These are phyloP conservation scores for Microctenopoma lineatum DNA, from an alignment of 2,797 vertebrate genomes.

Conservation along the genomic window DNA sequence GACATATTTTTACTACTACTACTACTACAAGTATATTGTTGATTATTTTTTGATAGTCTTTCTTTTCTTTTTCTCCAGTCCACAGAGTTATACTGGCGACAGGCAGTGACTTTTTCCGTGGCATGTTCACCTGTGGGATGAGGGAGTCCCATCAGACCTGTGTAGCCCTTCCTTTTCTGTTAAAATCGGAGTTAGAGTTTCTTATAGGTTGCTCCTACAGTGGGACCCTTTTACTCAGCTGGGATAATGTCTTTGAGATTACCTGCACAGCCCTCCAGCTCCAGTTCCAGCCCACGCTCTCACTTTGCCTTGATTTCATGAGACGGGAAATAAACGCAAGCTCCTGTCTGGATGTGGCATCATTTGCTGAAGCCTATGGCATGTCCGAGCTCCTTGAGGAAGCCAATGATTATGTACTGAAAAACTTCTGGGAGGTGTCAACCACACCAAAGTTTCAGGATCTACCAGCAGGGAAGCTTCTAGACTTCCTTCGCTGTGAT, in stretches of 20 bases:
- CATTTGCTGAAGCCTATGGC: constrained; percentile 86
- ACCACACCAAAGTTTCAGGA: constrained; percentile 85
- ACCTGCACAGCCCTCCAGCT: constrained; percentile 87
- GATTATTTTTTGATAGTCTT: background rate
- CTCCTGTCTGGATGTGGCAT: constrained; percentile 85
- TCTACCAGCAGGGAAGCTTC: constrained; percentile 82
- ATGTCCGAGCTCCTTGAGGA: constrained; percentile 81
- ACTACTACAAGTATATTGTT: background rate
- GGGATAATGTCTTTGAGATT: constrained; percentile 87
- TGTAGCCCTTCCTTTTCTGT: constrained; percentile 76
- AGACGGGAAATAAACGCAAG: constrained; percentile 76
- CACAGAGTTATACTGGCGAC: constrained; percentile 87
- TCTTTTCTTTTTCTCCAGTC: constrained; percentile 67
- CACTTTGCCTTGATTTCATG: constrained; percentile 86
- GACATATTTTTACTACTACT: background rate
- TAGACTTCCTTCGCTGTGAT: constrained; percentile 82
- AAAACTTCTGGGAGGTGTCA: constrained; percentile 87
- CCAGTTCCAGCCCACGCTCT: constrained; percentile 86
- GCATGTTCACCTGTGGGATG: constrained; percentile 91
- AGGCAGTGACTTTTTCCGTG: constrained; percentile 87
- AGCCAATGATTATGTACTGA: constrained; percentile 86
- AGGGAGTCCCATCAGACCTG: constrained; percentile 80
- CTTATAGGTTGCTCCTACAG: constrained; percentile 88
- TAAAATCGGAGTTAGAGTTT: constrained; percentile 75
- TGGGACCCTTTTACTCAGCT: constrained; percentile 82